Evolutionary conservation across 2,888 invertebrate genomes (phyloP).

Genomic region (Maniola hyperantus): DNA sequence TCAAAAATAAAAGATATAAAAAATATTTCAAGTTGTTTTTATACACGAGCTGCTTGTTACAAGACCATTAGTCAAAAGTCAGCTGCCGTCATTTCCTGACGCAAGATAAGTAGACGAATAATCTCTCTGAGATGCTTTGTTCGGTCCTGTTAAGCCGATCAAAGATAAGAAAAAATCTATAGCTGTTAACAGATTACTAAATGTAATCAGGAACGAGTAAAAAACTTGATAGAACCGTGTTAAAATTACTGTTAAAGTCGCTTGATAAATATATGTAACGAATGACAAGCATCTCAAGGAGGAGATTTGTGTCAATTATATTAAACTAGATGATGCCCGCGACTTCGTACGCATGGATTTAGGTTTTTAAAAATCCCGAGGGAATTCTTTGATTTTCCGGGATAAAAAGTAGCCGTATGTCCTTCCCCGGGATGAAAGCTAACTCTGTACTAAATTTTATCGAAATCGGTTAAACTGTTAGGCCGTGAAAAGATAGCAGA

Average conservation of each 20-base stretch:
- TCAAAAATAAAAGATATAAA: not conserved
- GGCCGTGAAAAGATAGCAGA: too few relatives aligned
- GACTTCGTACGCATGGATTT: too few relatives aligned
- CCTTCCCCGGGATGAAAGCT: too few relatives aligned
- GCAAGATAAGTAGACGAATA: slow-evolving; percentile 24
- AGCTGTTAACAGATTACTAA: slow-evolving; percentile 24
- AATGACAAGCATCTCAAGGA: not conserved
- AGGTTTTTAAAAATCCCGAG: too few relatives aligned
- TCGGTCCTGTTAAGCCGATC: slow-evolving; percentile 21
- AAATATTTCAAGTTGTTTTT: slow-evolving; percentile 2
- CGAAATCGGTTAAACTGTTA: too few relatives aligned
- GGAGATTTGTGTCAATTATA: not conserved
- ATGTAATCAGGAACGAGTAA: slow-evolving; percentile 16
- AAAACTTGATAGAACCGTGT: slow-evolving; percentile 13
- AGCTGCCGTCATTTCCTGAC: slow-evolving; percentile 28
- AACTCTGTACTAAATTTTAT: too few relatives aligned
- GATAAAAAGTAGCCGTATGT: too few relatives aligned
- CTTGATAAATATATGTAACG: not conserved
- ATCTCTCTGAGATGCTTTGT: slow-evolving; percentile 31
- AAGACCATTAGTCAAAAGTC: slow-evolving; percentile 37
- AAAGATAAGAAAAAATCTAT: slow-evolving; percentile 18
- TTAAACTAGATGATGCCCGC: too few relatives aligned
- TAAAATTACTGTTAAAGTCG: slow-evolving; percentile 7
- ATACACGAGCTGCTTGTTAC: slow-evolving; percentile 34
- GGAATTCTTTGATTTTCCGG: too few relatives aligned